Evolutionary conservation across 30 jellyfish, hydroid and myxozoan genomes (phyloP).

Genomic region (Aurelia aurita): DNA sequence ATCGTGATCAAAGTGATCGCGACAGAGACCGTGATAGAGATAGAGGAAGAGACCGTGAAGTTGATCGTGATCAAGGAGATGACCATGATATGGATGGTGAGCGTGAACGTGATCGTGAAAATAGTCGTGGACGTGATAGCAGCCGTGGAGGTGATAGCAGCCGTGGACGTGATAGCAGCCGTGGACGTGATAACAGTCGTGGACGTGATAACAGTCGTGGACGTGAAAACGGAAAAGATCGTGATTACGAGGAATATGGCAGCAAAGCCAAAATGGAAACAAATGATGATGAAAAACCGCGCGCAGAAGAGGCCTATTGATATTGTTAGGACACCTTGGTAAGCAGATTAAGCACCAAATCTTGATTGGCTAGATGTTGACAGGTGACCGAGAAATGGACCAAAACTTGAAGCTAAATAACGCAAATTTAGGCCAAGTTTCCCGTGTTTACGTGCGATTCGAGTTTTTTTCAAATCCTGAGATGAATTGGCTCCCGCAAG

Average conservation of each 20-base stretch:
- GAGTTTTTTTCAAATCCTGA: too few species aligned
- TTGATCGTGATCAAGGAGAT: constrained; percentile 20
- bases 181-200: not conserved
- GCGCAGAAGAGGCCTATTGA: too few species aligned
- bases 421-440: too few species aligned
- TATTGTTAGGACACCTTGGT: too few species aligned
- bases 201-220: constrained; percentile 7
- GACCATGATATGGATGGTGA: constrained; percentile 9
- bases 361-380: too few species aligned
- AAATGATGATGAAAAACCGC: not conserved
- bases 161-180: constrained; percentile 21
- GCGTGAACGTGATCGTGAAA: constrained; percentile 6
- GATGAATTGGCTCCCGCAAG: too few species aligned
- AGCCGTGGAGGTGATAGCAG: constrained; percentile 7
- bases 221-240: constrained; percentile 3
- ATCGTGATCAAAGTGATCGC: constrained; percentile 49
- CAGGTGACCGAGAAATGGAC: too few species aligned
- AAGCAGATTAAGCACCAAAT: too few species aligned
- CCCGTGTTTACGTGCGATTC: too few species aligned
- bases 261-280: constrained; percentile 5
- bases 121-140: constrained; percentile 10
- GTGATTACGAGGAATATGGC: constrained; percentile 16
- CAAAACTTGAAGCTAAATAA: too few species aligned
- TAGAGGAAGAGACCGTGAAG: constrained; percentile 66
- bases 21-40: constrained; percentile 67